Conservation (phyloP, 2,888 invertebrate genomes). For the Chelonus formosanus region DNA sequence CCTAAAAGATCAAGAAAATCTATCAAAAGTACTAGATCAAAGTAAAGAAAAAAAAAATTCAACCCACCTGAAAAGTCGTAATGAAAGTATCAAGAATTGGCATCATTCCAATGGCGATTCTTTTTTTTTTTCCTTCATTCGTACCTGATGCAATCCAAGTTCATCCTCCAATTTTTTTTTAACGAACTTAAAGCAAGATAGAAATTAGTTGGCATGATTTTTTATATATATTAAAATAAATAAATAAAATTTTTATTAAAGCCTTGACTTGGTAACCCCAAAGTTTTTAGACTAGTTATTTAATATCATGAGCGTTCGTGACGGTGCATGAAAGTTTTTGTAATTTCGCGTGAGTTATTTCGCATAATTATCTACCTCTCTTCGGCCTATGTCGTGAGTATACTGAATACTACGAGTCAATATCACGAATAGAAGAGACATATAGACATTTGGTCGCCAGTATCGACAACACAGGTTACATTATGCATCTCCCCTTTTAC, state of each 20-base stretch:
- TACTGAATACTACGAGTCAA: too few species aligned
- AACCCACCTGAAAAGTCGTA: background rate
- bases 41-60: background rate
- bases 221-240: too few species aligned
- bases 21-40: too few species aligned
- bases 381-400: constrained; percentile 23
- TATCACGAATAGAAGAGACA: too few species aligned
- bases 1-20: too few species aligned
- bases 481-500: too few species aligned
- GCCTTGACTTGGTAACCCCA: constrained; percentile 56
- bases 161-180: too few species aligned
- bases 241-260: background rate
- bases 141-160: background rate
- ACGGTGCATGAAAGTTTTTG: constrained; percentile 24
- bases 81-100: constrained; percentile 44
- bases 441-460: too few species aligned
- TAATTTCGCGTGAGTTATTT: constrained; percentile 25
- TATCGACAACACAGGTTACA: too few species aligned
- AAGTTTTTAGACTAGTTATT: constrained; percentile 12
- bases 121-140: constrained; percentile 39
- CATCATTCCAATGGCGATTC: constrained; percentile 55
- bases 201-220: too few species aligned
- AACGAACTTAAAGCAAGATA: background rate
- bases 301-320: constrained; percentile 32
- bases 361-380: constrained; percentile 19